Conservation (phyloP, 2,113 vertebrate species). For the Carassius auratus region DNA sequence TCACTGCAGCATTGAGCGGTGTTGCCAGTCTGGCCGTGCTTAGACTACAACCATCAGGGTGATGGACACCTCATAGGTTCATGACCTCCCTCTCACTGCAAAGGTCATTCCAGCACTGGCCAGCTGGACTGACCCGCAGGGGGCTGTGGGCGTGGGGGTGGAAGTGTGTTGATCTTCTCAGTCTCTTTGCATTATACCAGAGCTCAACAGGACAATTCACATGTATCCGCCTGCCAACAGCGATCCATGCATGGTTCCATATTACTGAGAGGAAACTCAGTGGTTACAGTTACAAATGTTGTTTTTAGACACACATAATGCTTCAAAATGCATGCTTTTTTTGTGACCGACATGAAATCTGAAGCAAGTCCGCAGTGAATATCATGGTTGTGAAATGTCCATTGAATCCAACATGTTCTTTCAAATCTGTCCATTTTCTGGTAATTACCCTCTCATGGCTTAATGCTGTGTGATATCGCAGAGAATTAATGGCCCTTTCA, state of each 20-base stretch:
- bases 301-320: not conserved
- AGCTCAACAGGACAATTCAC: conserved; percentile 2
- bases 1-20: not conserved
- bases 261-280: not conserved
- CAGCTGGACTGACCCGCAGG: conserved; percentile 24
- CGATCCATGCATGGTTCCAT: conserved; percentile 5
- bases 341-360: not conserved
- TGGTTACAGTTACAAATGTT: not conserved
- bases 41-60: conserved; percentile 69
- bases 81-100: conserved; percentile 51
- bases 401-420: not conserved
- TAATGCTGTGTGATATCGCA: conserved; percentile 28
- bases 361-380: not conserved
- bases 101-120: conserved; percentile 38
- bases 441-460: conserved; percentile 16
- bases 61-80: conserved; percentile 63
- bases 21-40: not conserved
- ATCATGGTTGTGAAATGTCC: not conserved
- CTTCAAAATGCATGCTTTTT: not conserved
- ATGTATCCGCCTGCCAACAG: conserved; percentile 62
- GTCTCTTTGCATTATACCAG: not conserved
- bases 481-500: conserved; percentile 29
- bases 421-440: conserved; percentile 27
- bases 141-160: not conserved
- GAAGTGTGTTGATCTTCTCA: conserved; percentile 28